These are phyloP conservation scores for Lepidochitona cinerea DNA, from an alignment of 2,888 invertebrate genomes.

Conservation along the genomic window DNA sequence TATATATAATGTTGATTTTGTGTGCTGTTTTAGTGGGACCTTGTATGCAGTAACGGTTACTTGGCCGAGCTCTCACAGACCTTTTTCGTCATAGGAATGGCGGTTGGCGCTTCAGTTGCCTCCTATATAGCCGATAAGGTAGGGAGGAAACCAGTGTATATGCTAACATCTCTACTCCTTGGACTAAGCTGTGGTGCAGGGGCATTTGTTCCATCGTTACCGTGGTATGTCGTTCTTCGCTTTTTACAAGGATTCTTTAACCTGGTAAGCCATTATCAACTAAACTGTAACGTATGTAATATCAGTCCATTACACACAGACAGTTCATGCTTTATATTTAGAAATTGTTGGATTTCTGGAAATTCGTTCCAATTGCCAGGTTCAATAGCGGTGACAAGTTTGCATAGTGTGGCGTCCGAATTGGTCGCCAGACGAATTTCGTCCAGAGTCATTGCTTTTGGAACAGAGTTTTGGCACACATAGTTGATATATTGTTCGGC, in stretches of 20 bases:
- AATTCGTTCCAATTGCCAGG: no score
- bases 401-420: no score
- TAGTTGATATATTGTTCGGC: no score
- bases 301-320: no score
- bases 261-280: no score
- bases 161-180: not conserved
- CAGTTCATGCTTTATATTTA: no score
- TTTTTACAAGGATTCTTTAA: not conserved
- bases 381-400: no score
- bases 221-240: not conserved
- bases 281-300: no score
- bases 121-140: not conserved
- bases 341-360: no score
- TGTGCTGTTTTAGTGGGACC: not conserved
- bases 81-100: not conserved
- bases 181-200: not conserved
- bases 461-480: no score
- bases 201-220: not conserved
- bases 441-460: no score
- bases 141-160: not conserved
- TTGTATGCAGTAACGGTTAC: not conserved
- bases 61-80: not conserved
- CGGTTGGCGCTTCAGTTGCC: not conserved
- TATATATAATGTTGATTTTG: not conserved
- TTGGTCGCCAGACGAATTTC: no score